Percentiles rank a stretch among this genome's conserved stretches.
Evolutionary conservation across 1,140 invertebrate genomes (phyloP).

Genomic region (Orussus abietinus): DNA sequence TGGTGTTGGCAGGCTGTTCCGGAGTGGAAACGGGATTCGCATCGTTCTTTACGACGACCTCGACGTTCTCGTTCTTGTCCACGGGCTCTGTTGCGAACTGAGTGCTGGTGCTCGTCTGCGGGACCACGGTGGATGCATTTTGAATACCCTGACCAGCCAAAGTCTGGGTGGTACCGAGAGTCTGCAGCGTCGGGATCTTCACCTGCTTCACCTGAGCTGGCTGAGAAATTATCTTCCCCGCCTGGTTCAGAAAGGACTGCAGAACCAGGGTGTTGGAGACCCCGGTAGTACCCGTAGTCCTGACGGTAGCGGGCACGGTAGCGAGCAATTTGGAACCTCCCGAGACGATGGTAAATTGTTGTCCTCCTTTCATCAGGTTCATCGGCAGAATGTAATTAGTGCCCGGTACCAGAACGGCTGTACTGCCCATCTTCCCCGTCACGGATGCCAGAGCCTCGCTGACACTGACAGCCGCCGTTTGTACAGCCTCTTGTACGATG

Average conservation of each 20-base stretch:
- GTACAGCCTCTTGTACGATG: conserved; percentile 52
- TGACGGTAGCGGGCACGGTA: conserved; percentile 58
- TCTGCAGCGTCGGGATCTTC: conserved; percentile 41
- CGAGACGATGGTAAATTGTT: conserved; percentile 68
- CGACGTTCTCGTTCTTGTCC: conserved; percentile 2
- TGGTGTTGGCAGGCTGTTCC: conserved; percentile 22
- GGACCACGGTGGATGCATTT: conserved; percentile 26
- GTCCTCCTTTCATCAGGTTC: conserved; percentile 65
- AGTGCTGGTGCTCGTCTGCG: conserved; percentile 21
- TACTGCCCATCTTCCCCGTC: conserved; percentile 51
- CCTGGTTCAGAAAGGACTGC: conserved; percentile 56
- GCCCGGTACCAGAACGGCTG: conserved; percentile 63
- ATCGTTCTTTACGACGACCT: background rate
- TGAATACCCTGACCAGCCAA: conserved; percentile 26
- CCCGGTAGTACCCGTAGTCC: conserved; percentile 30
- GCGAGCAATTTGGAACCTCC: conserved; percentile 64
- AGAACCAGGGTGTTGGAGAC: conserved; percentile 54
- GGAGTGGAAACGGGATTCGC: no score
- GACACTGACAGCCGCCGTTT: conserved; percentile 41
- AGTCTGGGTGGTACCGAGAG: conserved; percentile 24
- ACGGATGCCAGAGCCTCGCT: conserved; percentile 52
- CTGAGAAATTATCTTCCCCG: conserved; percentile 51
- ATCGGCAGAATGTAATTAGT: conserved; percentile 66
- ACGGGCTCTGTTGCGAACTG: conserved; percentile 2
- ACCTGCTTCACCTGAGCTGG: conserved; percentile 45